Conservation (phyloP, 2,888 invertebrate species). For the Acrobasis consociella region DNA sequence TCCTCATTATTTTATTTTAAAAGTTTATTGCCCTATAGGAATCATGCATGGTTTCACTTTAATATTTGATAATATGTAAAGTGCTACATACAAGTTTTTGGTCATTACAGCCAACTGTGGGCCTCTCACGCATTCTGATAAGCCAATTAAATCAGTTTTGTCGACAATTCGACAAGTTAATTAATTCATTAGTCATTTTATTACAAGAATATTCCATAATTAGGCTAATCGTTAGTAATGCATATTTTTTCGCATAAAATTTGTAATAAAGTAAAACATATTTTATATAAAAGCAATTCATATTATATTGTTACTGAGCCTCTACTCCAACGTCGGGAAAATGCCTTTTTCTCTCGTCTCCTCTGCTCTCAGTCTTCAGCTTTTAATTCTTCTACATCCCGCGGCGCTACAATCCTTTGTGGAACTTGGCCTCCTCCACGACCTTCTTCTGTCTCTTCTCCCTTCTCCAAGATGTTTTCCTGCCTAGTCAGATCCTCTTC, state of each 20-base stretch:
- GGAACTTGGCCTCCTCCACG: too few species aligned
- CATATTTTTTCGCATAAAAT: neutral
- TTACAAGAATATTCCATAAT: neutral
- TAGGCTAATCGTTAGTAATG: neutral
- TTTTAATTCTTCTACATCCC: too few species aligned
- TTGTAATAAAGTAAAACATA: neutral
- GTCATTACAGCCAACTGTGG: slow-evolving; percentile 3
- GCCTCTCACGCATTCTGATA: neutral
- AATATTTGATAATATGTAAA: neutral
- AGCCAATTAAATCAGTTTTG: slow-evolving; percentile 3
- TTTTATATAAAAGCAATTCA: neutral
- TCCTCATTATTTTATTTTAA: neutral
- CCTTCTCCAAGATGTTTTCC: too few species aligned
- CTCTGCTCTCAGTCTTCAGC: too few species aligned
- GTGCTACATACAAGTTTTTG: neutral
- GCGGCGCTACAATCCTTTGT: too few species aligned
- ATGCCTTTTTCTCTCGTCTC: too few species aligned
- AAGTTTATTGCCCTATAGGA: neutral
- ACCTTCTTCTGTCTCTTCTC: too few species aligned
- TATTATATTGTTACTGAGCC: too few species aligned
- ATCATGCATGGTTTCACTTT: neutral
- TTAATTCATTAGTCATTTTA: neutral
- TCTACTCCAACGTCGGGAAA: too few species aligned
- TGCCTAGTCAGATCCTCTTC: too few species aligned
- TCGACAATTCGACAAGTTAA: neutral